Conservation (phyloP, 2,797 vertebrate species). For the Varecia variegata region DNA sequence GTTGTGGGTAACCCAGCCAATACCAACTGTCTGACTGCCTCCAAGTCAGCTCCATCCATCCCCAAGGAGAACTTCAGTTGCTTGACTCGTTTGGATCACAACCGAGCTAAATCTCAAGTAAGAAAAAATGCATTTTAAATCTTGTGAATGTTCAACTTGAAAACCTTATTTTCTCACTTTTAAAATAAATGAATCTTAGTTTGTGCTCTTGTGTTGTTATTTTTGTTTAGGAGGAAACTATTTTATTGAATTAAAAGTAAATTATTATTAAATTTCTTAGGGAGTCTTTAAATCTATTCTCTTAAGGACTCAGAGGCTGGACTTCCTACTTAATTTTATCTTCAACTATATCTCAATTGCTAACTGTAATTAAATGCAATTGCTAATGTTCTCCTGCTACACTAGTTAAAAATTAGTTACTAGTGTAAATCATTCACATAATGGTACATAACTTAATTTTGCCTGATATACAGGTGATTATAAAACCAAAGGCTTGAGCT, state of each 20-base stretch:
- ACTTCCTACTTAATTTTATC: constrained; percentile 31
- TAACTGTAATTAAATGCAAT: not conserved
- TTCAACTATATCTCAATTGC: constrained; percentile 9
- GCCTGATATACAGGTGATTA: not conserved
- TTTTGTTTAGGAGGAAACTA: constrained; percentile 26
- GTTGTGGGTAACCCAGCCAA: constrained; percentile 98
- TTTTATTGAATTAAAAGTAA: not conserved
- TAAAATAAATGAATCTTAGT: not conserved
- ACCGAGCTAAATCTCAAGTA: constrained; percentile 96
- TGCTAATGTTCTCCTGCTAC: not conserved
- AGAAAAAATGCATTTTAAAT: constrained; percentile 34
- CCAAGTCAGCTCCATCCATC: constrained; percentile 95
- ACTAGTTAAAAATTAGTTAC: not conserved
- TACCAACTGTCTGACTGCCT: constrained; percentile 96
- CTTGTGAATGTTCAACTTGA: not conserved
- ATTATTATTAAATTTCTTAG: not conserved
- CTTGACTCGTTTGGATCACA: constrained; percentile 97
- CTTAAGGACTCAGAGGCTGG: not conserved
- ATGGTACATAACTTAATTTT: not conserved
- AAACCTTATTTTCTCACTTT: constrained; percentile 18
- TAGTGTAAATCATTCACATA: not conserved
- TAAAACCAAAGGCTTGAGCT: not conserved
- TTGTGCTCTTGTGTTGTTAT: not conserved
- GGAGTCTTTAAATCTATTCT: not conserved
- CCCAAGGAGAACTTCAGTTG: constrained; percentile 98